Base-by-base conservation (phyloP, 2,113 vertebrate genomes). In the Oncorhynchus masou region DNA sequence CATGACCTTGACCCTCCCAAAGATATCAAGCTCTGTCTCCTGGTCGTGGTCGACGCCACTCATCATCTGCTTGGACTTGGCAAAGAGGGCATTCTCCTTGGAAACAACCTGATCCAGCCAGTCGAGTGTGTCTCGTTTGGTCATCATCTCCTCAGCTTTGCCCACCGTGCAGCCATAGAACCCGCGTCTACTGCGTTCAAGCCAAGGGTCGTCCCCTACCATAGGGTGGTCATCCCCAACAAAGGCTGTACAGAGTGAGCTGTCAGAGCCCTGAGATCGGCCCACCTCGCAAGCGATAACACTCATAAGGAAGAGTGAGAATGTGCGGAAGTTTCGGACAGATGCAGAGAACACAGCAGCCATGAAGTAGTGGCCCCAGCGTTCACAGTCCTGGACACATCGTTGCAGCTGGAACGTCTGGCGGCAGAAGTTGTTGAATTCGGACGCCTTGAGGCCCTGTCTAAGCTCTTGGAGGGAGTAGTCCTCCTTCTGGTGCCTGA, bases 251-350 rank as follows among this genome's bases (percentile, higher is more conserved):
- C 88, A 91, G 12, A 91, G 69, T 2, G 73, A 16, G 29, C 83
- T 81, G 19, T 90, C 85, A 0, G 51, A 69, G 1, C 89, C 83
- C 0, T 60, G 74, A 0, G 62, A 76, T 0, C 75, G 86, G 3
- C 90, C 84, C 5, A 90, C 91, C 69, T 91, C 90, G 49, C 90
- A 90, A 15, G 88, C 86, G 1, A 90, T 89, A 22, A 87, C 85
- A 1, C 88, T 90, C 88, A 92, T 89, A 59, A 92, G 88, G 73
- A 91, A 91, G 19, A 91, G 88, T 0, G 91, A 86, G 64, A 90
- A 91, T 34, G 75, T 87, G 39, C 89, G 72, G 79, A 91, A 91
- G 80, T 91, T 91, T 0, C 59, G 81, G 27, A 92, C 84, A 0
- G 91, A 92, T 15, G 85, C 81, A 1, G 89, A 84, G 70, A 92